These are phyloP conservation scores for Chrysemys picta DNA, from an alignment of 2,113 vertebrate genomes.

Conservation along the genomic window DNA sequence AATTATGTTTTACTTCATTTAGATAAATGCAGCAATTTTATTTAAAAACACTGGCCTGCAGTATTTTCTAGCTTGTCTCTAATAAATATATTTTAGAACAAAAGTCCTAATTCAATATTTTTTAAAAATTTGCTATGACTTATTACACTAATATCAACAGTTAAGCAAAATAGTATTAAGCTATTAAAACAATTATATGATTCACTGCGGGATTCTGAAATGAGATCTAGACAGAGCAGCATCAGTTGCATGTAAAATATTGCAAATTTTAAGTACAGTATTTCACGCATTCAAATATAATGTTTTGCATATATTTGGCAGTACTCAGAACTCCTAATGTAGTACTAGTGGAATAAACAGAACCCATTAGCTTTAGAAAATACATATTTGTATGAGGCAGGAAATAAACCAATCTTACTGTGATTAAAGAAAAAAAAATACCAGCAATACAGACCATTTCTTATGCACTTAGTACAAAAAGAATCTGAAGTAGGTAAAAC, in stretches of 20 bases:
- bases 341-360: constrained; percentile 21
- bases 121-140: constrained; percentile 35
- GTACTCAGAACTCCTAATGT: constrained; percentile 21
- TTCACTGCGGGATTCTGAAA: constrained; percentile 65
- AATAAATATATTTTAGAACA: constrained; percentile 39
- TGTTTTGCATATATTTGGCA: constrained; percentile 49
- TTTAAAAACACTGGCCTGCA: constrained; percentile 30
- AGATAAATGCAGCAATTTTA: background rate
- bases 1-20: background rate
- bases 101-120: constrained; percentile 29
- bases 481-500: background rate
- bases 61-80: background rate
- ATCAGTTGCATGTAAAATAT: constrained; percentile 31
- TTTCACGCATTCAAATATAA: constrained; percentile 52
- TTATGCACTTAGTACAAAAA: background rate
- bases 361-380: background rate
- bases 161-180: constrained; percentile 51
- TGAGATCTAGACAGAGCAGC: constrained; percentile 21
- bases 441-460: background rate
- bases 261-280: constrained; percentile 64
- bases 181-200: constrained; percentile 60
- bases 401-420: background rate
- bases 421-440: background rate
- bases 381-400: background rate
- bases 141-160: constrained; percentile 57